A percentile compares a stretch with the other conserved stretches of the same genome.
These are phyloP conservation scores for Acleris laterana DNA, from an alignment of 2,888 invertebrate genomes.

Conservation along the genomic window DNA sequence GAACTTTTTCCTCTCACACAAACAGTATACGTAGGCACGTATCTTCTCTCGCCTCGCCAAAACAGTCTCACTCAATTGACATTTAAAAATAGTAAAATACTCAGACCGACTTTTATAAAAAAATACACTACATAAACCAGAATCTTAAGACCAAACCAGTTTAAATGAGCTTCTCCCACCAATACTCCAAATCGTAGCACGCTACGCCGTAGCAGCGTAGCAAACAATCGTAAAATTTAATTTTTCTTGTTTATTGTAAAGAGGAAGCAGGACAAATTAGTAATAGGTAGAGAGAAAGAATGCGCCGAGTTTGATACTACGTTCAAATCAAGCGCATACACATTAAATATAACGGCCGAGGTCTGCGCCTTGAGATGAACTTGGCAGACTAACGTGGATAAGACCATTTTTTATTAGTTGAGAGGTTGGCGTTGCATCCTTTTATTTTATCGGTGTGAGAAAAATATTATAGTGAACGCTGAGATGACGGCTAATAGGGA, in stretches of 20 bases:
- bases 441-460: too few species aligned
- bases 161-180: not conserved
- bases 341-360: conserved; percentile 80
- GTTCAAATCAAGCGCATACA: conserved; percentile 82
- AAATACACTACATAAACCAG: not conserved
- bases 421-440: not conserved
- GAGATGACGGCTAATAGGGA: too few species aligned
- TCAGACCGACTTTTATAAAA: too few species aligned
- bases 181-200: conserved; percentile 40
- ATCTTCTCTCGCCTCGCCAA: too few species aligned
- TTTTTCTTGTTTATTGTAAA: conserved; percentile 66
- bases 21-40: too few species aligned
- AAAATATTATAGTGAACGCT: too few species aligned
- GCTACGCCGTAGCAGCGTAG: conserved; percentile 55
- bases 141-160: not conserved
- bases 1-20: too few species aligned
- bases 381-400: conserved; percentile 53
- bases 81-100: too few species aligned
- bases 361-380: conserved; percentile 69
- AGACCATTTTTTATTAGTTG: conserved; percentile 4
- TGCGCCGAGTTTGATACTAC: conserved; percentile 81
- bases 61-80: too few species aligned
- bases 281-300: conserved; percentile 78
- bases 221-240: conserved; percentile 68
- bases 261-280: conserved; percentile 80